Conservation (phyloP, 2,888 invertebrate genomes). For the Mycalesis mineus region DNA sequence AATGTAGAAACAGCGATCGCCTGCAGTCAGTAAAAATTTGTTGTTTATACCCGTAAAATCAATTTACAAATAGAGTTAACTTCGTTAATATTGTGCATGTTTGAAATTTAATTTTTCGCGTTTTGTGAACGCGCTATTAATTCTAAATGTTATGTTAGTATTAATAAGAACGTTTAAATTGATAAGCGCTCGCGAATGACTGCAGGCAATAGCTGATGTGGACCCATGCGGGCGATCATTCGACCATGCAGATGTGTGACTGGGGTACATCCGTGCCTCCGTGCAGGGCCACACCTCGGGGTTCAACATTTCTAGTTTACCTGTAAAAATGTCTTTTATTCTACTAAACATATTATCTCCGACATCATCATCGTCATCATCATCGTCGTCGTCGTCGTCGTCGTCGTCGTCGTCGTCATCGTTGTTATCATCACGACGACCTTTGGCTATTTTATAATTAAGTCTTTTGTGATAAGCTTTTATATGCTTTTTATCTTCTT, state of each 20-base stretch:
- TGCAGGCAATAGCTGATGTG: constrained; percentile 81
- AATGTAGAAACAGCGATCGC: constrained; percentile 98
- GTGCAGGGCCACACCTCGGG: constrained; percentile 60
- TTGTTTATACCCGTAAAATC: constrained; percentile 78
- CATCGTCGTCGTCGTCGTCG: constrained; percentile 64
- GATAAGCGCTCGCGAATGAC: constrained; percentile 79
- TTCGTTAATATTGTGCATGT: constrained; percentile 72
- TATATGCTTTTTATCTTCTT: constrained; percentile 58
- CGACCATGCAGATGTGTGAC: constrained; percentile 75
- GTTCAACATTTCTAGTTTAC: constrained; percentile 67
- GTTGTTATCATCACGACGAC: constrained; percentile 57
- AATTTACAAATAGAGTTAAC: constrained; percentile 62
- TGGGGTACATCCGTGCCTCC: constrained; percentile 53
- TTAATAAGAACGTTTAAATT: constrained; percentile 69
- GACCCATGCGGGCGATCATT: constrained; percentile 68
- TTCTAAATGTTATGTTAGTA: constrained; percentile 75
- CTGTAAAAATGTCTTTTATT: constrained; percentile 75
- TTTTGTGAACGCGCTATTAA: constrained; percentile 65
- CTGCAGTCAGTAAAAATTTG: constrained; percentile 95
- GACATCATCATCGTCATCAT: constrained; percentile 66
- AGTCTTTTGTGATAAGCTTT: constrained; percentile 41
- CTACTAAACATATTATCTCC: constrained; percentile 72
- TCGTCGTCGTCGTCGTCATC: constrained; percentile 72
- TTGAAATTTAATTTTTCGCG: constrained; percentile 50
- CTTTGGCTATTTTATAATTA: constrained; percentile 26